Evolutionary conservation across 2,888 invertebrate genomes (phyloP).

Genomic region (Perizoma flavofasciatum): DNA sequence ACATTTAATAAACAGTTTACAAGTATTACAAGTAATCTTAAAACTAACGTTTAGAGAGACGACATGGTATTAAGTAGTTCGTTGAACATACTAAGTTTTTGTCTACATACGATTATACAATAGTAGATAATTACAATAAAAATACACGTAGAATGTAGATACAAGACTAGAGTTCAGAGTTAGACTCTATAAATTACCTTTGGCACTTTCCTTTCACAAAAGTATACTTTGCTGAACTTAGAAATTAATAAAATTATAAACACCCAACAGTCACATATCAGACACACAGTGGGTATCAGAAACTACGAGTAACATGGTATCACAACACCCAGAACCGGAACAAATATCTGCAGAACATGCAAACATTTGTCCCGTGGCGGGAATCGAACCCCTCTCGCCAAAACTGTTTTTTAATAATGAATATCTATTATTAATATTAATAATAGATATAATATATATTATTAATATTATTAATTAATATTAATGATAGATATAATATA

Average conservation of each 20-base stretch:
- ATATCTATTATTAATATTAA: too few relatives aligned
- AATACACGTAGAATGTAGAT: constrained; percentile 35
- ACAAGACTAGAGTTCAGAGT: constrained; percentile 55
- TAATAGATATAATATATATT: too few relatives aligned
- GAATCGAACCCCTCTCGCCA: too few relatives aligned
- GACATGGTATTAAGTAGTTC: constrained; percentile 3
- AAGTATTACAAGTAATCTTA: constrained; percentile 12
- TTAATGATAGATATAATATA: too few relatives aligned
- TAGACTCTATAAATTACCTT: constrained; percentile 58
- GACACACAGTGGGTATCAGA: too few relatives aligned
- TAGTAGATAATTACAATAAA: constrained; percentile 5
- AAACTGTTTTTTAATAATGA: too few relatives aligned
- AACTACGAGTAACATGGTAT: too few relatives aligned
- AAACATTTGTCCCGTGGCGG: too few relatives aligned
- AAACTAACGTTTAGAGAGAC: neutral
- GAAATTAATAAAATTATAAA: neutral
- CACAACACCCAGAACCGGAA: too few relatives aligned
- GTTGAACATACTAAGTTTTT: constrained; percentile 10
- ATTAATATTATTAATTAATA: too few relatives aligned
- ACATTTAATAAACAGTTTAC: constrained; percentile 28
- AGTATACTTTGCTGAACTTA: constrained; percentile 15
- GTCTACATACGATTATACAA: constrained; percentile 6
- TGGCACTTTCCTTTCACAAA: constrained; percentile 56
- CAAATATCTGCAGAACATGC: too few relatives aligned
- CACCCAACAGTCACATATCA: neutral